Evolutionary conservation across 2,888 invertebrate genomes (phyloP).

Genomic region (Saturnia pavonia): DNA sequence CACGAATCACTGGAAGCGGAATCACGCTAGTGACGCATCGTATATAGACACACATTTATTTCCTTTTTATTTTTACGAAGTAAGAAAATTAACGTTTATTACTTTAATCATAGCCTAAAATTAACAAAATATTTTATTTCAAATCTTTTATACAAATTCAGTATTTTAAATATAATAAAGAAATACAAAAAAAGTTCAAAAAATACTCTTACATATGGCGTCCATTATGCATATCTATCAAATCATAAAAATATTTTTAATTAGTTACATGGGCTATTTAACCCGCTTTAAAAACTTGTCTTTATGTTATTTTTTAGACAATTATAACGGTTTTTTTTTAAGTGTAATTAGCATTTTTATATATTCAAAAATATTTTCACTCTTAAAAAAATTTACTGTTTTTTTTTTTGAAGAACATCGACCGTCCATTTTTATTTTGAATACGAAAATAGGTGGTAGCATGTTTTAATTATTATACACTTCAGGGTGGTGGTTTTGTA

Average conservation of each 20-base stretch:
- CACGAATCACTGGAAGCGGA: neutral
- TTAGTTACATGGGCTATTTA: constrained; percentile 6
- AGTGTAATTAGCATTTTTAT: neutral
- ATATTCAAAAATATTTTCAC: neutral
- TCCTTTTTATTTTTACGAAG: neutral
- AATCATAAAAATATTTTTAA: constrained; percentile 3
- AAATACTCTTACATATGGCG: neutral
- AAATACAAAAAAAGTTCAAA: neutral
- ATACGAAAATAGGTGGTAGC: too few species aligned
- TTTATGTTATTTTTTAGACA: neutral
- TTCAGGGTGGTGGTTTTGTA: too few species aligned
- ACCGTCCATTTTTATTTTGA: neutral
- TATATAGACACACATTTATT: neutral
- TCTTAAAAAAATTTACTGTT: neutral
- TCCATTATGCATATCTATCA: neutral
- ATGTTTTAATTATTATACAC: too few species aligned
- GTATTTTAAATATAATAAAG: neutral
- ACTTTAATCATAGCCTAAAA: neutral
- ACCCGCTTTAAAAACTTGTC: neutral
- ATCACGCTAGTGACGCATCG: neutral
- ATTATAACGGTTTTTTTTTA: neutral
- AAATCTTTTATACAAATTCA: neutral
- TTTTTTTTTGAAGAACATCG: neutral
- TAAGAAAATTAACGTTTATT: neutral
- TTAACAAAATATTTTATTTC: neutral